Conservation (phyloP, 64 coral and sea anemone genomes). For the Stichodactyla helianthus region DNA sequence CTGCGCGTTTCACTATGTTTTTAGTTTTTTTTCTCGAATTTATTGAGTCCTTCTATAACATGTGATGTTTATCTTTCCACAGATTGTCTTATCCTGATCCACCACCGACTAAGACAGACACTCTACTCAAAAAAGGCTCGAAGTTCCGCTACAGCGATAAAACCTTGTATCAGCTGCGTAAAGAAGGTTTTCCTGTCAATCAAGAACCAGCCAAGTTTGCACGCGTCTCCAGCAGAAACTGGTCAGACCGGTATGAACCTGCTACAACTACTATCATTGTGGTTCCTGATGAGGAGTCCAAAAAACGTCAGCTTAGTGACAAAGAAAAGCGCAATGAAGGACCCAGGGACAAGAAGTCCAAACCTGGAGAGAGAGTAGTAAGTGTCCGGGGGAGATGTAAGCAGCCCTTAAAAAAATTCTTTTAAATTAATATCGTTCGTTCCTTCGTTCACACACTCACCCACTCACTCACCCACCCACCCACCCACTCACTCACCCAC, state of each 20-base stretch:
- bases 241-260: slow-evolving; percentile 71
- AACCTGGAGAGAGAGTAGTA: slow-evolving; percentile 49
- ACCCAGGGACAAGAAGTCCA: slow-evolving; percentile 34
- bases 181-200: slow-evolving; percentile 76
- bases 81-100: slow-evolving; percentile 85
- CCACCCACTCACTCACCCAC: too few relatives aligned
- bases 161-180: slow-evolving; percentile 85
- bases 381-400: not conserved
- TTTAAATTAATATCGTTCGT: too few relatives aligned
- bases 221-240: slow-evolving; percentile 77
- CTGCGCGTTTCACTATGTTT: too few relatives aligned
- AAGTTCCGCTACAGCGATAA: slow-evolving; percentile 97
- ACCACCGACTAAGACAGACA: slow-evolving; percentile 70
- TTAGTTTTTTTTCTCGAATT: too few relatives aligned
- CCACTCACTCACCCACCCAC: too few relatives aligned
- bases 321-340: slow-evolving; percentile 40
- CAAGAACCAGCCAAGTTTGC: slow-evolving; percentile 71
- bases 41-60: not conserved
- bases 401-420: too few relatives aligned
- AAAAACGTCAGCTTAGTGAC: slow-evolving; percentile 44
- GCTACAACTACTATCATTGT: slow-evolving; percentile 72
- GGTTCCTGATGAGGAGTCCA: slow-evolving; percentile 57
- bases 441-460: too few relatives aligned
- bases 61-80: not conserved
- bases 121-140: slow-evolving; percentile 77